Evolutionary conservation across 2,888 invertebrate species (phyloP).

Genomic region (Clitarchus hookeri): DNA sequence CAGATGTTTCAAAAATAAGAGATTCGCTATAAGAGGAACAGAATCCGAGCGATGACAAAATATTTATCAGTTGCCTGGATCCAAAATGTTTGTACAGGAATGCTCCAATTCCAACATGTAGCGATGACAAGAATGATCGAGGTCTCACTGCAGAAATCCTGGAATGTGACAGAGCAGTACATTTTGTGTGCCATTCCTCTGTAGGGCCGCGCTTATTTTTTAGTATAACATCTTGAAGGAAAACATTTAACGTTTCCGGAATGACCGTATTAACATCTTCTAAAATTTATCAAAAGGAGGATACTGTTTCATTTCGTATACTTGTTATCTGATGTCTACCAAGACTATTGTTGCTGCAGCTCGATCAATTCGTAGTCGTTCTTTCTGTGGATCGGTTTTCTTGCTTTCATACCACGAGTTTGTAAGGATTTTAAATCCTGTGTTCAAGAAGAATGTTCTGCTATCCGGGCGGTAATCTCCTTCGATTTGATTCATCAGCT

Average conservation of each 20-base stretch:
- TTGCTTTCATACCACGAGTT: too few species aligned
- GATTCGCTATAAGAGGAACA: neutral
- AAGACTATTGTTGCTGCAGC: conserved; percentile 37
- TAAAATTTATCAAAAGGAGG: conserved; percentile 40
- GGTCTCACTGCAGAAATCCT: conserved; percentile 44
- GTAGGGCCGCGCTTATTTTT: conserved; percentile 37
- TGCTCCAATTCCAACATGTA: conserved; percentile 35
- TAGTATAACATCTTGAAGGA: conserved; percentile 35
- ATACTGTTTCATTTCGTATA: conserved; percentile 39
- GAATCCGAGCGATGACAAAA: conserved; percentile 39
- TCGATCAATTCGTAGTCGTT: conserved; percentile 42
- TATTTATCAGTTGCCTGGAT: conserved; percentile 39
- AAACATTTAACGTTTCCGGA: conserved; percentile 36
- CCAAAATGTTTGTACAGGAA: conserved; percentile 42
- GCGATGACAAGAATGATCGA: conserved; percentile 41
- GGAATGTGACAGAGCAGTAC: conserved; percentile 44
- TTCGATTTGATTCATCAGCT: too few species aligned
- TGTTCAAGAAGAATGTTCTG: too few species aligned
- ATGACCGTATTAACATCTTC: conserved; percentile 37
- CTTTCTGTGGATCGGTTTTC: conserved; percentile 40
- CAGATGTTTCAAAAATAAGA: neutral
- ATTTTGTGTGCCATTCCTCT: conserved; percentile 39
- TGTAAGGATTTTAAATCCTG: too few species aligned
- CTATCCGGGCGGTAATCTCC: too few species aligned
- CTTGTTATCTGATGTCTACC: conserved; percentile 41